Base-by-base conservation (phyloP, 2,113 vertebrate genomes). In the Apus apus region DNA sequence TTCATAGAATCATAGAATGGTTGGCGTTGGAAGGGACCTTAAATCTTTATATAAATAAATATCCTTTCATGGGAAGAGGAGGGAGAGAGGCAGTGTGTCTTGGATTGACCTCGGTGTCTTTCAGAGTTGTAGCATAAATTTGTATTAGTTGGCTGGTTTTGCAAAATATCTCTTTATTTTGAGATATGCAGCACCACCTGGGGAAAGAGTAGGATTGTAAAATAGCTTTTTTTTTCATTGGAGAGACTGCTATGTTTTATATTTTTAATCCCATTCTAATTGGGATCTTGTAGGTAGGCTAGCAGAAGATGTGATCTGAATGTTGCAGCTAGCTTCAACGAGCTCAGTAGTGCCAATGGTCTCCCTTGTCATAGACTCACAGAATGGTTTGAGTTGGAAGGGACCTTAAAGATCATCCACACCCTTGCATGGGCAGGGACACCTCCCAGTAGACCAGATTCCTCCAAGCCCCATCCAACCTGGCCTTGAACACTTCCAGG, bases 11-110 rank as follows among this genome's bases (percentile, higher is more conserved):
- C 40, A 43, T 13, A 43, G 40, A 43, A 43, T 14, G 40, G 40
- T 14, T 43, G 9, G 40, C 9, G 13, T 43, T 43, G 40, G 40
- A 43, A 43, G 40, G 40, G 40, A 43, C 40, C 14, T 43, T 43
- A 43, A 38, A 38, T 38, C 38, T 68, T 3, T 22, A 6, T 26
- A 19, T 16, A 53, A 83, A 54, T 30, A 74, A 76, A 26, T 29
- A 3, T 2, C 5, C 8, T 87, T 76, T 4, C 2, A 2, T 4
- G 2, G 65, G 23, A 71, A 34, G 62, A 56, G 62, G 30, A 74
- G 9, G 6, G 7, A 74, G 9, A 5, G 7, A 22, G 4, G 6
- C 18, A 13, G 8, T 0, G 0, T 46, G 32, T 67, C 72, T 68
- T 72, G 57, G 45, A 10, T 25, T 74, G 79, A 48, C 32, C 25